phyloP scores from a whole-genome alignment of 2,113 vertebrate genomes.

The Pogonocichla stellata region DNA sequence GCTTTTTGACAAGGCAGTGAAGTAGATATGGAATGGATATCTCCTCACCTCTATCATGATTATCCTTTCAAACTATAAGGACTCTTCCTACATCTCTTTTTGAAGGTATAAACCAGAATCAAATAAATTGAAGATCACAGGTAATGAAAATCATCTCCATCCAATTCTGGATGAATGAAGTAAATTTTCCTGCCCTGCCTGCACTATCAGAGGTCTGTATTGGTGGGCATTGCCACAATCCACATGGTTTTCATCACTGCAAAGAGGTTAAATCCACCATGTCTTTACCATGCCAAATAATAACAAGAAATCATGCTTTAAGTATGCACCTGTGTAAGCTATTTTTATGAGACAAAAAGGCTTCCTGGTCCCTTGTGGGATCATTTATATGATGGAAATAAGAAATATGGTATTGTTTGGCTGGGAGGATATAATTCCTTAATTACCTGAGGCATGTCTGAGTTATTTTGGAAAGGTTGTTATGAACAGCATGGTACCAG shows the following conservation, averaged over 20 bases:
- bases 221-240: not conserved
- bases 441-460: conserved; percentile 40
- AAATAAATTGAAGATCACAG: not conserved
- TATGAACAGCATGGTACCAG: not conserved
- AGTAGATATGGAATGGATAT: not conserved
- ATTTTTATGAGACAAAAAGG: conserved; percentile 54
- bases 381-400: conserved; percentile 45
- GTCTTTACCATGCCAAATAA: conserved; percentile 38
- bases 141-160: not conserved
- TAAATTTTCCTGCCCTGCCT: not conserved
- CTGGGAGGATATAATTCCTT: conserved; percentile 19
- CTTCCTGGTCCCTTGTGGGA: conserved; percentile 14
- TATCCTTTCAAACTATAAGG: not conserved
- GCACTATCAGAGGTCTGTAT: not conserved
- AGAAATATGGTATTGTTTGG: conserved; percentile 49
- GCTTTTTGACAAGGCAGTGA: not conserved
- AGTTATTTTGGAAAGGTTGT: conserved; percentile 34
- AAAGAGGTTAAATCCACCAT: not conserved
- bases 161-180: not conserved
- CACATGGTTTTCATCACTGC: not conserved
- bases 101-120: not conserved
- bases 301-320: conserved; percentile 32
- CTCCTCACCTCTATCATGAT: not conserved
- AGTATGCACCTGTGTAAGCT: conserved; percentile 44
- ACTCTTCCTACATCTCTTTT: not conserved